Evolutionary conservation across 2,888 invertebrate species (phyloP).

Genomic region (Clunio marinus): DNA sequence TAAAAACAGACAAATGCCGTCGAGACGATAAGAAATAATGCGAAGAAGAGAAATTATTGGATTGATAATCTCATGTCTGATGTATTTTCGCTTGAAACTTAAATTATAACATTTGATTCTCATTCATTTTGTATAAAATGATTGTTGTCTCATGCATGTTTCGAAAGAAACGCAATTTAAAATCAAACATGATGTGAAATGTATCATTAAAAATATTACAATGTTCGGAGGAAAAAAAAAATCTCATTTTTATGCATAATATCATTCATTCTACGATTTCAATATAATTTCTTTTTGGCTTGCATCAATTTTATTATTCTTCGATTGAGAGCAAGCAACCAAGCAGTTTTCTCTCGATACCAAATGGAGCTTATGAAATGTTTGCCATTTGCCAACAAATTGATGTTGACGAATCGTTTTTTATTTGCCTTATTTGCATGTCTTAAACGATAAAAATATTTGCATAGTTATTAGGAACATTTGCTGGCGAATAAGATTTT

Average conservation of each 20-base stretch:
- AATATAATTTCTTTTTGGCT: neutral
- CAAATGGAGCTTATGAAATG: constrained; percentile 11
- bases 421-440: too few relatives aligned
- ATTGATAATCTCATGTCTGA: constrained; percentile 27
- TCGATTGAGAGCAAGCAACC: neutral
- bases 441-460: too few relatives aligned
- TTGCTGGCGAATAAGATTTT: too few relatives aligned
- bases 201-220: too few relatives aligned
- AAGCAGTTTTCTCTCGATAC: constrained; percentile 1
- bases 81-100: neutral
- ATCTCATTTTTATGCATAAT: neutral
- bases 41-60: constrained; percentile 16
- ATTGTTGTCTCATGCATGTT: constrained; percentile 10
- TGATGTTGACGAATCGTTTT: neutral
- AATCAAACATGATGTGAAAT: too few relatives aligned
- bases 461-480: too few relatives aligned
- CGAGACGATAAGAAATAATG: constrained; percentile 1
- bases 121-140: constrained; percentile 3
- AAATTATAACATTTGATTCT: neutral
- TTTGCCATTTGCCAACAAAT: neutral
- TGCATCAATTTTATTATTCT: neutral
- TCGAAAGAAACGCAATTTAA: too few relatives aligned
- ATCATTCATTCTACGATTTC: neutral
- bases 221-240: too few relatives aligned
- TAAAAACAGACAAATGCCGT: neutral